phyloP scores from a whole-genome alignment of 2,113 vertebrate genomes.

The Tamias sibiricus region DNA sequence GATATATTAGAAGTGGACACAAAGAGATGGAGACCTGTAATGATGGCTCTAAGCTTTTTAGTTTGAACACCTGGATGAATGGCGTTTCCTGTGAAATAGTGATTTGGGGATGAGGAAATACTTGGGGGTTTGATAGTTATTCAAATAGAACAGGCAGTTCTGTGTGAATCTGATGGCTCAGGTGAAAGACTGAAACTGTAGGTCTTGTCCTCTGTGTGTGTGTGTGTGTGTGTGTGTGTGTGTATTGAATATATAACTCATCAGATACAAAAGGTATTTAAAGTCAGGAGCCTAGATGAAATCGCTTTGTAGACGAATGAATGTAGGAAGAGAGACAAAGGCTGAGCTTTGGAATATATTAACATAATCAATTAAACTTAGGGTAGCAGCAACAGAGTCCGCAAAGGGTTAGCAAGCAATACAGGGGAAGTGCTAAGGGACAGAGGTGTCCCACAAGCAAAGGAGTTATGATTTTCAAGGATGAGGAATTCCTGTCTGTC shows the following conservation, averaged over 20 bases:
- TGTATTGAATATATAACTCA: neutral
- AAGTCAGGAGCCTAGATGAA: neutral
- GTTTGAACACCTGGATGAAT: neutral
- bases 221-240: neutral
- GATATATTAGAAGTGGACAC: neutral
- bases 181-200: neutral
- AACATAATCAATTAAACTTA: neutral
- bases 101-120: neutral
- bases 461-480: constrained; percentile 8
- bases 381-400: neutral
- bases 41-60: neutral
- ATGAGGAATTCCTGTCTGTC: neutral
- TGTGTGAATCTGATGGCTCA: neutral
- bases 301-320: neutral
- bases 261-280: neutral
- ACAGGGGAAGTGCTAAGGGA: neutral
- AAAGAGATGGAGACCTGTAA: neutral
- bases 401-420: neutral
- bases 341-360: neutral
- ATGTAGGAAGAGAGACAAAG: neutral
- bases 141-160: neutral
- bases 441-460: neutral
- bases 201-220: neutral
- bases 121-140: neutral
- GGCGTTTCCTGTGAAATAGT: neutral